A percentile compares a stretch with the other conserved stretches of the same genome.
phyloP scores from a whole-genome alignment of 2,797 vertebrate genomes.

The Eulemur coronatus region DNA sequence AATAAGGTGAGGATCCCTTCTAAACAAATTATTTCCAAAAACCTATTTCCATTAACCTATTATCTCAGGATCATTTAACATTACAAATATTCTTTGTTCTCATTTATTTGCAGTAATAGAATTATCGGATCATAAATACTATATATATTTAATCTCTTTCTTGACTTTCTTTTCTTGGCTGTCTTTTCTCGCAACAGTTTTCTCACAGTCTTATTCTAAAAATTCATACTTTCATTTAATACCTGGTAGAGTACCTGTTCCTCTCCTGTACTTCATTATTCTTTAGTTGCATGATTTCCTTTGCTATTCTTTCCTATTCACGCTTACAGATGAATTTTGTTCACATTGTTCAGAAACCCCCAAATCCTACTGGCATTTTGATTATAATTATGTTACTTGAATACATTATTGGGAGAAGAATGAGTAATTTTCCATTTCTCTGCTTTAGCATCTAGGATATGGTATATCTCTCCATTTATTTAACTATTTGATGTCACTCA shows the following conservation, averaged over 20 bases:
- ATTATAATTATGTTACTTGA: neutral
- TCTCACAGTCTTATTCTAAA: neutral
- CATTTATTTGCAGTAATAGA: neutral
- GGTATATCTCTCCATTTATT: neutral
- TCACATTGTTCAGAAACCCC: neutral
- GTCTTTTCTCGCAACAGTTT: neutral
- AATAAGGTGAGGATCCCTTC: neutral
- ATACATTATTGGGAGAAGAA: neutral
- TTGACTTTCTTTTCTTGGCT: neutral
- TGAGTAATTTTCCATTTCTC: neutral
- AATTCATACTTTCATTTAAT: neutral
- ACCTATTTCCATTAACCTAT: neutral
- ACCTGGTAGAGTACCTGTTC: neutral
- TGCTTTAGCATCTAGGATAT: neutral
- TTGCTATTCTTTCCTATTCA: neutral
- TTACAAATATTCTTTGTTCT: slow-evolving; percentile 23
- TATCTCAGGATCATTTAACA: slow-evolving; percentile 31
- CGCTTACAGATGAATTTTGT: neutral
- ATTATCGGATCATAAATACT: neutral
- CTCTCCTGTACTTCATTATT: neutral
- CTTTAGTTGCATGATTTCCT: neutral
- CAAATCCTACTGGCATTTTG: neutral
- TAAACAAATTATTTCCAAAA: slow-evolving; percentile 37
- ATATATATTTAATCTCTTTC: neutral
- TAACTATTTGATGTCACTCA: neutral